Evolutionary conservation across 2,797 vertebrate genomes (phyloP).

Genomic region (Ispidina picta): DNA sequence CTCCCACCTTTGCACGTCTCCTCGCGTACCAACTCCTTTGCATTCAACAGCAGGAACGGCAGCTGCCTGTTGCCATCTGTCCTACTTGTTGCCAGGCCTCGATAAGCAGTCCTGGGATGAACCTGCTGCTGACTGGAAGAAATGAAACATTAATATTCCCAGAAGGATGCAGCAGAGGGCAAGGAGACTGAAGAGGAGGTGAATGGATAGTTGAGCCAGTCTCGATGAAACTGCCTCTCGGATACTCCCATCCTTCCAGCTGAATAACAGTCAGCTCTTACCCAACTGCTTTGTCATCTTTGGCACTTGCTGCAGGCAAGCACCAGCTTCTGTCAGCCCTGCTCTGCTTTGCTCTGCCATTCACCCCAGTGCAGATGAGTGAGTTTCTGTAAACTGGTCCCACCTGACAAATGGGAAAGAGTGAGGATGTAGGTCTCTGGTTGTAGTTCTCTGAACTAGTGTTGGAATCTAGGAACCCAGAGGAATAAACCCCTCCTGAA

Average conservation of each 20-base stretch:
- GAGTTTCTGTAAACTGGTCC: neutral
- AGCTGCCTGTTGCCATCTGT: neutral
- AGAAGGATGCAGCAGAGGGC: neutral
- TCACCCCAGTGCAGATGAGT: neutral
- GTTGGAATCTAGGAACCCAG: neutral
- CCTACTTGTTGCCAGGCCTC: neutral
- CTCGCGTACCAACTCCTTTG: neutral
- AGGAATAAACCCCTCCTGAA: neutral
- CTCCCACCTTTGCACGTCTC: neutral
- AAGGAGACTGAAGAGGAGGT: neutral
- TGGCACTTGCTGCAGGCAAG: neutral
- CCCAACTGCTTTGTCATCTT: neutral
- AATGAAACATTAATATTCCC: neutral
- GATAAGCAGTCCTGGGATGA: neutral
- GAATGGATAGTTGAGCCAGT: neutral
- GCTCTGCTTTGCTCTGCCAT: neutral
- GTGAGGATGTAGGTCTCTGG: neutral
- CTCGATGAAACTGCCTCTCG: neutral
- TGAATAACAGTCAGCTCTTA: neutral
- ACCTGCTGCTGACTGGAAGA: neutral
- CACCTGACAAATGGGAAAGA: neutral
- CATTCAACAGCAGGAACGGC: neutral
- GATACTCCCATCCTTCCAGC: neutral
- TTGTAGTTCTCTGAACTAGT: neutral
- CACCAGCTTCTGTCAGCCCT: neutral